Evolutionary conservation across 2,888 invertebrate genomes (phyloP).

Genomic region (Meta bourneti): DNA sequence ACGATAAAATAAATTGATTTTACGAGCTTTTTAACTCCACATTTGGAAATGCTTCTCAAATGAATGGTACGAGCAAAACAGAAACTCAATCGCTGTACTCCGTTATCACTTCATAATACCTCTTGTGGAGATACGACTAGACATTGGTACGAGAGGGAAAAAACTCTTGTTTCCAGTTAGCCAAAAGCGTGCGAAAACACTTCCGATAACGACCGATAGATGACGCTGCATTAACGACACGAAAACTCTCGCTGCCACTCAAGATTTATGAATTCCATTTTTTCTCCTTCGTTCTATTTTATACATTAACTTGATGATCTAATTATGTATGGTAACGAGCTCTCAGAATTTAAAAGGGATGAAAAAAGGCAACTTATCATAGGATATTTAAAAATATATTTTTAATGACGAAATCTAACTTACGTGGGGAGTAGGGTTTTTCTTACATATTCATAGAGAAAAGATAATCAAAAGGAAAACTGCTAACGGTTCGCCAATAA

Average conservation of each 20-base stretch:
- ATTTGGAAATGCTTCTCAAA: constrained; percentile 8
- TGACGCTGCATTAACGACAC: constrained; percentile 32
- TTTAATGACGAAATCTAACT: constrained; percentile 49
- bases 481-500: background rate
- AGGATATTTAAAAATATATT: constrained; percentile 47
- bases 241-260: background rate
- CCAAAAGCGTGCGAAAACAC: constrained; percentile 9
- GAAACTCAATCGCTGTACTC: background rate
- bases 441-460: constrained; percentile 40
- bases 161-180: background rate
- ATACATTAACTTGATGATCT: constrained; percentile 73
- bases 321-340: constrained; percentile 69
- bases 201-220: constrained; percentile 39
- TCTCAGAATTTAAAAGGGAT: constrained; percentile 7
- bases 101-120: constrained; percentile 13
- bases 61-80: background rate
- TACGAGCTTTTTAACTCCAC: constrained; percentile 6
- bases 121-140: background rate
- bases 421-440: constrained; percentile 12
- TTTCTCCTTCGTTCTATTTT: constrained; percentile 32
- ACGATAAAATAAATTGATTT: constrained; percentile 6
- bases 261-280: constrained; percentile 25
- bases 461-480: constrained; percentile 20
- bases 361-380: constrained; percentile 22
- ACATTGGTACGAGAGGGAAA: constrained; percentile 1